These are phyloP conservation scores for Latheticus oryzae DNA, from an alignment of 2,888 invertebrate species.

Conservation along the genomic window DNA sequence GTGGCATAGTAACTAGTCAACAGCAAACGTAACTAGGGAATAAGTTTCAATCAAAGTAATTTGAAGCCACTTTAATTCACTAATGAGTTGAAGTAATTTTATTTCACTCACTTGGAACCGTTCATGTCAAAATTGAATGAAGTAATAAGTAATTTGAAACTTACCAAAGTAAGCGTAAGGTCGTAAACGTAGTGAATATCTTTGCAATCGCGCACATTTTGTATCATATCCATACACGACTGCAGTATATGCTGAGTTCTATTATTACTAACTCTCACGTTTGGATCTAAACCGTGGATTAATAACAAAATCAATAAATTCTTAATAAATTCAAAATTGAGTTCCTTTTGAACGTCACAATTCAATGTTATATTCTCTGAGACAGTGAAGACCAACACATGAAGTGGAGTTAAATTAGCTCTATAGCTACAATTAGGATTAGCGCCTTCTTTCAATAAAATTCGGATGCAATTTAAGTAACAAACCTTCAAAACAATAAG, in stretches of 20 bases:
- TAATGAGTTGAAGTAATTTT: too few species aligned
- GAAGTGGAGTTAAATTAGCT: slow-evolving; percentile 76
- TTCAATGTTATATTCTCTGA: slow-evolving; percentile 78
- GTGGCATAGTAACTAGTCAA: too few species aligned
- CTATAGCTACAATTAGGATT: slow-evolving; percentile 79
- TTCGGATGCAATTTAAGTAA: slow-evolving; percentile 77
- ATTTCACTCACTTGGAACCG: not conserved
- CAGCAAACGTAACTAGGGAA: too few species aligned
- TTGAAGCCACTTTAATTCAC: too few species aligned
- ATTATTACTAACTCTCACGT: slow-evolving; percentile 69
- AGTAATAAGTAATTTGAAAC: too few species aligned
- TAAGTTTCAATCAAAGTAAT: too few species aligned
- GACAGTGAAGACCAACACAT: slow-evolving; percentile 78
- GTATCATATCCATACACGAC: slow-evolving; percentile 77
- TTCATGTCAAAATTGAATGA: not conserved
- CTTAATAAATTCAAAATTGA: slow-evolving; percentile 78
- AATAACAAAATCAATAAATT: slow-evolving; percentile 74
- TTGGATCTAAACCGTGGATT: slow-evolving; percentile 76
- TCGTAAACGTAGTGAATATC: slow-evolving; percentile 79
- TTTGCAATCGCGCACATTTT: slow-evolving; percentile 73
- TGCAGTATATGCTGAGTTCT: slow-evolving; percentile 78
- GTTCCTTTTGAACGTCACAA: slow-evolving; percentile 74
- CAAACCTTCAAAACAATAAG: slow-evolving; percentile 71
- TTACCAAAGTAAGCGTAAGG: slow-evolving; percentile 75
- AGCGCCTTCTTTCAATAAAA: slow-evolving; percentile 77